phyloP scores from a whole-genome alignment of 2,797 vertebrate genomes.

The Monodelphis domestica region DNA sequence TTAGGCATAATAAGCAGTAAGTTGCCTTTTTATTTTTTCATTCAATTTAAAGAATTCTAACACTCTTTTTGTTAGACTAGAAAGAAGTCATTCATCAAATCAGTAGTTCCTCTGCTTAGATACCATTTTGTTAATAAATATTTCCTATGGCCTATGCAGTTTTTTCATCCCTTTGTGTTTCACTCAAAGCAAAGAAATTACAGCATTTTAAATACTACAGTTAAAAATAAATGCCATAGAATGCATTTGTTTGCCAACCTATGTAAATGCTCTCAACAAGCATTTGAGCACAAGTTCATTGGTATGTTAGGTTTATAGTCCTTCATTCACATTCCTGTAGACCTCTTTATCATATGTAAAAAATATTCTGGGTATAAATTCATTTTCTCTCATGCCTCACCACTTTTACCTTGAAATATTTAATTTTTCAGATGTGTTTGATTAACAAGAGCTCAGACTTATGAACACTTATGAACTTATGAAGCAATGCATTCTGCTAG shows the following conservation, averaged over 20 bases:
- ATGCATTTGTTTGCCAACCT: neutral
- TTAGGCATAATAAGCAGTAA: neutral
- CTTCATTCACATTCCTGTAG: neutral
- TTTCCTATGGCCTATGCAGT: slow-evolving; percentile 43
- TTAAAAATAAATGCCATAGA: neutral
- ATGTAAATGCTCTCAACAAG: slow-evolving; percentile 23
- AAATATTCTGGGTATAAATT: neutral
- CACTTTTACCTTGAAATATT: slow-evolving; percentile 21
- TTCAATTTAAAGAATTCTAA: slow-evolving; percentile 8
- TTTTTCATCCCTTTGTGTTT: slow-evolving; percentile 38
- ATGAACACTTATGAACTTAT: neutral
- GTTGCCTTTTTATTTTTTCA: slow-evolving; percentile 16
- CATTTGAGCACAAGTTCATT: slow-evolving; percentile 50
- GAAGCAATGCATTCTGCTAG: neutral
- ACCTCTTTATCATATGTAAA: slow-evolving; percentile 35
- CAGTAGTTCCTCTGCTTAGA: slow-evolving; percentile 35
- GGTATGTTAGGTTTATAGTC: slow-evolving; percentile 27
- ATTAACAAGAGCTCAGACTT: neutral
- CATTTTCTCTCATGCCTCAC: neutral
- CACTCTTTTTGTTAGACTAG: neutral
- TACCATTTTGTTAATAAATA: slow-evolving; percentile 29
- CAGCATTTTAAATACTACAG: neutral
- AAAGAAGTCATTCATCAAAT: slow-evolving; percentile 42
- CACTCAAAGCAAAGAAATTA: slow-evolving; percentile 44
- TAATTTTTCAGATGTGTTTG: neutral